Evolutionary conservation across 2,113 vertebrate genomes (phyloP).

Genomic region (Seriola quinqueradiata): DNA sequence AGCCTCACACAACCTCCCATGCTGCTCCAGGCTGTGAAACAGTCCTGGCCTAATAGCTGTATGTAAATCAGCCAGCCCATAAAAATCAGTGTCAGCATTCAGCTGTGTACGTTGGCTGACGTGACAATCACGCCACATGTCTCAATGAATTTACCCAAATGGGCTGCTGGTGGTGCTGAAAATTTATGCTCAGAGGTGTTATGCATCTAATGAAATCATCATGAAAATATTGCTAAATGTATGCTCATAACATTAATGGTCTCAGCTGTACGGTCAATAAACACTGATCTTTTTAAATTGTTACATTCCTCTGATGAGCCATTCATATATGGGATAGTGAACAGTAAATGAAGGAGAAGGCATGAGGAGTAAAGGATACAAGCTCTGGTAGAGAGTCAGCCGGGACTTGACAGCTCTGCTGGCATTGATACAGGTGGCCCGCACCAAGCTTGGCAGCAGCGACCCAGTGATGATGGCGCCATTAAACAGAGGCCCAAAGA

Average conservation of each 20-base stretch:
- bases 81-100: slow-evolving; percentile 79
- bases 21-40: slow-evolving; percentile 75
- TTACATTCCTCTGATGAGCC: slow-evolving; percentile 9
- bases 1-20: slow-evolving; percentile 52
- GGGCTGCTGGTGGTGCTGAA: slow-evolving; percentile 36
- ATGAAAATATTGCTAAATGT: slow-evolving; percentile 17
- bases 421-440: slow-evolving; percentile 97
- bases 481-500: slow-evolving; percentile 96
- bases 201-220: slow-evolving; percentile 31
- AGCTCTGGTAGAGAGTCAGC: slow-evolving; percentile 98
- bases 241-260: slow-evolving; percentile 11
- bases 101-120: slow-evolving; percentile 73
- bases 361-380: slow-evolving; percentile 92
- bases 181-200: slow-evolving; percentile 34
- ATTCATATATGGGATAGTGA: background rate
- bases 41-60: slow-evolving; percentile 69
- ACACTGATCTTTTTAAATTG: background rate
- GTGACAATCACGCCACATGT: slow-evolving; percentile 71
- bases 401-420: slow-evolving; percentile 98
- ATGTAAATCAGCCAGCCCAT: slow-evolving; percentile 79
- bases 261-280: slow-evolving; percentile 17
- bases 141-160: slow-evolving; percentile 66
- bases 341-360: slow-evolving; percentile 34
- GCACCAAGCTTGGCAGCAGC: slow-evolving; percentile 94
- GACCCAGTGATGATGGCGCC: slow-evolving; percentile 94